Conservation (phyloP, 2,797 vertebrate genomes). For the Morelia viridis region DNA sequence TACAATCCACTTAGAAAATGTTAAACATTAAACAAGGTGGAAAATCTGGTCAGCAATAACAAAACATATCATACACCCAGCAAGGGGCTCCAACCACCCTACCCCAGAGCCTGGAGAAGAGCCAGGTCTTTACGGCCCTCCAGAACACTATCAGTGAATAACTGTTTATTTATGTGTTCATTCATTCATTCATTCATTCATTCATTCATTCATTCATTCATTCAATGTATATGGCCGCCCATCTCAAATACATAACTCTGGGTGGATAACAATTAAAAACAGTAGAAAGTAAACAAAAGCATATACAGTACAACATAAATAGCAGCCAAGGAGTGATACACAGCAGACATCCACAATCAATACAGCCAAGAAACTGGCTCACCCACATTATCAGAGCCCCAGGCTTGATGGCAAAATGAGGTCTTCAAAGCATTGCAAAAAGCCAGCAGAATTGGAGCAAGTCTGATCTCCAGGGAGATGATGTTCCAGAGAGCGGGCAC, state of each 20-base stretch:
- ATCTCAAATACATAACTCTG: not conserved
- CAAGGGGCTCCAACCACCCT: not conserved
- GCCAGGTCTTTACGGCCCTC: not conserved
- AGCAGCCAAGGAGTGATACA: not conserved
- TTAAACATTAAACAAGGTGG: not conserved
- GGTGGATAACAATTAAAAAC: not conserved
- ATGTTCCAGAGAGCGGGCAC: no score
- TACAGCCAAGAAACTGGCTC: no score
- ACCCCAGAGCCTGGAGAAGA: not conserved
- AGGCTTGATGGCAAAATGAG: no score
- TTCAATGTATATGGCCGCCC: not conserved
- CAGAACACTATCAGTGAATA: not conserved
- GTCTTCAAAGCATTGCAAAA: no score
- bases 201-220: not conserved
- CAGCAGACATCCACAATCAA: no score
- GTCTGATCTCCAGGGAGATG: no score
- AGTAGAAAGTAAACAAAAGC: not conserved
- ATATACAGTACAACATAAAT: not conserved
- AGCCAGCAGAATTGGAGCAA: no score
- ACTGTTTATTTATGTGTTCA: not conserved
- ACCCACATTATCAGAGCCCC: no score
- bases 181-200: not conserved
- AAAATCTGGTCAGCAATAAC: not conserved
- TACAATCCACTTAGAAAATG: not conserved
- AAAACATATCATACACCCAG: not conserved